Base-by-base conservation (phyloP, 2,888 invertebrate species). In the Heliconius ismenius region DNA sequence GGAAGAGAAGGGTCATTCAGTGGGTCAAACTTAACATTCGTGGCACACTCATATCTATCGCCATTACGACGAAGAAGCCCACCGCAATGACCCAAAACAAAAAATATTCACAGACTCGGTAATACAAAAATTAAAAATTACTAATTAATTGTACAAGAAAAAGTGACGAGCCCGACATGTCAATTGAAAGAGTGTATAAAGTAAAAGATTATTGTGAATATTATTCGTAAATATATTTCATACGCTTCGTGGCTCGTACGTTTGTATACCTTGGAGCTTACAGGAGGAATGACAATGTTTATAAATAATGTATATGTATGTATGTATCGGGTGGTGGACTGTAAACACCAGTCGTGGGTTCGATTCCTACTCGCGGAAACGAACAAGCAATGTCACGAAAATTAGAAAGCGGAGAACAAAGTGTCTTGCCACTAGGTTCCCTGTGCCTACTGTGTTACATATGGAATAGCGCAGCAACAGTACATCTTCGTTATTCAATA, bases 181-280 rank as follows among this genome's bases (percentile, higher is more conserved):
- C 93, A 93, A 93, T 93, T 93, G 91, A 91, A 89, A 86, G 90
- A 90, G 84, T 92, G 92, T 92, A 92, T 89, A 92, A 89, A 92
- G 87, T 89, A 81, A 88, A 89, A 84, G 86, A 84, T 79, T 81
- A 80, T 80, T 81, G 78, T 78, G 76, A 79, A 79, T 79, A 79
- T 78, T 73, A 77, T 81, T 76, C 68, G 72, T 81, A 77, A 74
- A 76, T 65, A 74, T 78, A 73, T 78, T 78, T 73, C 73, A 67
- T 70, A 64, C 18, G 69, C 77, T 76, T 76, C 36, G 43, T 60
- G 69, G 62, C 39, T 73, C 65, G 72, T 60, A 68, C 77, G 74
- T 58, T 54, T 67, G 76, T 77, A 70, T 26, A 65, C 62, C 73
- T 76, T 76, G 11, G 24, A 21, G 28, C 24, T 62, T 39, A 32